These are phyloP conservation scores for Theonella swinhoei DNA, from an alignment of 37 sponge, comb jelly and placozoan genomes.

Conservation along the genomic window DNA sequence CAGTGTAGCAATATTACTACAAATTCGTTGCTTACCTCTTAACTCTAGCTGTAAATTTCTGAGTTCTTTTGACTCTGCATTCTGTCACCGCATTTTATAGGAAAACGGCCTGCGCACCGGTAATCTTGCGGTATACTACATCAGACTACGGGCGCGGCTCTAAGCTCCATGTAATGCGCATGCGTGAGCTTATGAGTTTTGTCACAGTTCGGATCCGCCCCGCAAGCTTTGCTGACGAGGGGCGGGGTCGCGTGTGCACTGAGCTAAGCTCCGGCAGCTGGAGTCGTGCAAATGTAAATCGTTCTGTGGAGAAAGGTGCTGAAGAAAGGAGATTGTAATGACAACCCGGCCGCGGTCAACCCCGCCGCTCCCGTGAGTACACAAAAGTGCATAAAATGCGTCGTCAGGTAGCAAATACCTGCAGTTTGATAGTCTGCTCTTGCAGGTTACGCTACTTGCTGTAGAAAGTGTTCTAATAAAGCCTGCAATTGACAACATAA, in stretches of 20 bases:
- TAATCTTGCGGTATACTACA: no score
- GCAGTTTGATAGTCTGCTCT: not conserved
- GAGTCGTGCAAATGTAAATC: not conserved
- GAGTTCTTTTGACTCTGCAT: no score
- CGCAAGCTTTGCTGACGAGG: not conserved
- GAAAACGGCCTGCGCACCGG: no score
- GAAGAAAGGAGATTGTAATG: not conserved
- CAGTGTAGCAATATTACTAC: no score
- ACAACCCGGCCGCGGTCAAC: not conserved
- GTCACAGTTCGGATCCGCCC: not conserved
- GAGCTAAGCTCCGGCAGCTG: not conserved
- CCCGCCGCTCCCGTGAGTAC: not conserved
- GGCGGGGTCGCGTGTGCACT: not conserved
- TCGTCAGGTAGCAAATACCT: not conserved
- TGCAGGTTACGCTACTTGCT: not conserved
- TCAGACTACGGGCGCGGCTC: no score
- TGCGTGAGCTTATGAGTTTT: no score
- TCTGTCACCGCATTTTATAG: no score
- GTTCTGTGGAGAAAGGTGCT: not conserved
- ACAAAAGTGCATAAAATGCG: no score
- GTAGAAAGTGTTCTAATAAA: conserved; percentile 13
- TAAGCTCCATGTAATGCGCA: no score
- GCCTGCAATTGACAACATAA: no score
- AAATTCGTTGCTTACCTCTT: no score
- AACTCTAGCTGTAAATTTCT: no score